Evolutionary conservation across 2,113 vertebrate species (phyloP), one percentile per base, ranked within the genome.

Genomic region (Macquaria australasica): DNA sequence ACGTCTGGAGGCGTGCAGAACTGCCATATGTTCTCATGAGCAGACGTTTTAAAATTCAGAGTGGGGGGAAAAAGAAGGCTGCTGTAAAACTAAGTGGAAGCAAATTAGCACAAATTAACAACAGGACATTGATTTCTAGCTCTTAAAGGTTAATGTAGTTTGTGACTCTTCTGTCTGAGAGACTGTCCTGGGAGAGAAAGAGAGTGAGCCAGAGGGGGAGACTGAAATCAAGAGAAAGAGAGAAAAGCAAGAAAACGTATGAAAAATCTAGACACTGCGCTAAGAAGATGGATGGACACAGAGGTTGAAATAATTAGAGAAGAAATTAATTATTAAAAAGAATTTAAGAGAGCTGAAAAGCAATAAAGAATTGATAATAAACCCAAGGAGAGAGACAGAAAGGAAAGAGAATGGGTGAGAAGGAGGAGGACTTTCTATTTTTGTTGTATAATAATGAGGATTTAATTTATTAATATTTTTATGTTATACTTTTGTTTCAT

Each of bases 71-170:
- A 28, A 70, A 50, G 81, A 64, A 77, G 82, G 63, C 63, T 77
- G 77, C 84, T 88, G 82, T 85, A 86, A 89, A 88, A 96, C 94
- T 93, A 94, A 96, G 94, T 96, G 93, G 88, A 94, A 96, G 94
- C 84, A 94, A 95, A 97, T 96, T 95, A 96, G 91, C 90, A 94
- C 92, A 95, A 95, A 97, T 97, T 95, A 96, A 96, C 94, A 94
- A 91, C 90, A 94, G 94, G 91, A 92, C 95, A 96, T 97, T 96
- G 97, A 97, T 97, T 96, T 91, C 95, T 89, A 78, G 79, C 82
- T 94, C 94, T 94, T 91, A 96, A 95, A 96, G 95, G 95, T 96
- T 96, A 97, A 97, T 95, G 93, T 56, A 90, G 87, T 92, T 92
- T 92, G 86, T 84, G 90, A 94, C 87, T 92, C 90, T 39, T 71